Conservation (phyloP, 2,888 invertebrate genomes). For the Himalopsyche anomala region DNA sequence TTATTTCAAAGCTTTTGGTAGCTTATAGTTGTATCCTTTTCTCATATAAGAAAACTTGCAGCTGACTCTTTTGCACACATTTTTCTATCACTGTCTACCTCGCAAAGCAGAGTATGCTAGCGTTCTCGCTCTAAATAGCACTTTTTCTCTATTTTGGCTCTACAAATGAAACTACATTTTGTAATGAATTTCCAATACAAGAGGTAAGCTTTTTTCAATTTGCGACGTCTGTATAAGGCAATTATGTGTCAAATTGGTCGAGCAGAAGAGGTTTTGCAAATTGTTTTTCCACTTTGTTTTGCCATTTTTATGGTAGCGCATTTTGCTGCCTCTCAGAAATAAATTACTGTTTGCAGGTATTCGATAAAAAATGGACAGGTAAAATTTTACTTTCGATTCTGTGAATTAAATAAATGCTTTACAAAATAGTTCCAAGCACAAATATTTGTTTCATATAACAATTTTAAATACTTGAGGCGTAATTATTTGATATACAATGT, state of each 20-base stretch:
- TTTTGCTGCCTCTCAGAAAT: background rate
- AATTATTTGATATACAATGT: too few relatives aligned
- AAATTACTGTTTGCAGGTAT: background rate
- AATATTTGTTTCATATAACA: too few relatives aligned
- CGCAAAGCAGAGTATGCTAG: background rate
- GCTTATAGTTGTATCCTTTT: constrained; percentile 16
- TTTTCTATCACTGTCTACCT: background rate
- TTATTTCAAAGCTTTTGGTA: constrained; percentile 15
- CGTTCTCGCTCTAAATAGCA: constrained; percentile 3
- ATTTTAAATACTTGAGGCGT: too few relatives aligned
- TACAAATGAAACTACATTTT: constrained; percentile 53
- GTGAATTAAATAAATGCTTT: too few relatives aligned
- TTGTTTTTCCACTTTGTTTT: constrained; percentile 20
- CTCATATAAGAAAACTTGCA: background rate
- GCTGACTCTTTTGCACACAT: background rate
- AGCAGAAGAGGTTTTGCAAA: constrained; percentile 36
- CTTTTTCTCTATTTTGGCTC: constrained; percentile 39
- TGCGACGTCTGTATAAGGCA: constrained; percentile 52
- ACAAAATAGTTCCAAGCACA: too few relatives aligned
- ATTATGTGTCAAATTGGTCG: constrained; percentile 49
- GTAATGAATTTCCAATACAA: constrained; percentile 59
- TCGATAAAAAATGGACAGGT: too few relatives aligned
- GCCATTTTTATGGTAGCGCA: background rate
- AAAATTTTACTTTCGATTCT: too few relatives aligned
- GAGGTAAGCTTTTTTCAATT: constrained; percentile 57